Evolutionary conservation across 2,113 vertebrate genomes (phyloP).

Genomic region (Sakesphorus luctuosus): DNA sequence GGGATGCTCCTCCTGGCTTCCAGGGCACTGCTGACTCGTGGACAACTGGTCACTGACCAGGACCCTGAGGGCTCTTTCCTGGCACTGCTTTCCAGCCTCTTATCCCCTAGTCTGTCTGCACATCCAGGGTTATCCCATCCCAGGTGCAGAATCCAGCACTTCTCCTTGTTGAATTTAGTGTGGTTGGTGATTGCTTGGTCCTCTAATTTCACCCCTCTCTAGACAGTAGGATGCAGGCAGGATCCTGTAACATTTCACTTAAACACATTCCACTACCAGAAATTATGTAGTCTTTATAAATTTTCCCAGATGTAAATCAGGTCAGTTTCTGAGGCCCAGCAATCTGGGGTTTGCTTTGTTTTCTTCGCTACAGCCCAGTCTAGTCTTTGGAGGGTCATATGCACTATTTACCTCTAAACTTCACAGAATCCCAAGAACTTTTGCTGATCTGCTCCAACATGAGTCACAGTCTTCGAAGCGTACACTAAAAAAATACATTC

Average conservation of each 20-base stretch:
- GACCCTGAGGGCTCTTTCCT: not conserved
- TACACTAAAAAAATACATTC: not conserved
- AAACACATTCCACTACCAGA: not conserved
- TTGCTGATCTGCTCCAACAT: not conserved
- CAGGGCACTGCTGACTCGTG: not conserved
- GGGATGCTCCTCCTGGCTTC: not conserved
- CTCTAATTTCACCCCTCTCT: not conserved
- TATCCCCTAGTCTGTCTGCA: not conserved
- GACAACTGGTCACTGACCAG: not conserved
- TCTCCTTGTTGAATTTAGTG: not conserved
- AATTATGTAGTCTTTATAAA: not conserved
- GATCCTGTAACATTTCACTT: not conserved
- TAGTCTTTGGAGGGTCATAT: not conserved
- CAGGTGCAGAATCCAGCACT: not conserved
- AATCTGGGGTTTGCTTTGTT: rapidly evolving
- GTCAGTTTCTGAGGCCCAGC: not conserved
- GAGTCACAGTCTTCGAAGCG: not conserved
- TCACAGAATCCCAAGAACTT: not conserved
- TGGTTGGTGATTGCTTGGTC: not conserved
- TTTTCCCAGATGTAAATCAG: not conserved
- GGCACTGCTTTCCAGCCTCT: not conserved
- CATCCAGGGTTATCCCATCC: not conserved
- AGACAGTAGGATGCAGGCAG: not conserved
- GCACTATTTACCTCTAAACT: not conserved
- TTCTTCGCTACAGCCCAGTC: not conserved